Evolutionary conservation across 2,888 invertebrate genomes (phyloP).

Genomic region (Iphiclides podalirius): DNA sequence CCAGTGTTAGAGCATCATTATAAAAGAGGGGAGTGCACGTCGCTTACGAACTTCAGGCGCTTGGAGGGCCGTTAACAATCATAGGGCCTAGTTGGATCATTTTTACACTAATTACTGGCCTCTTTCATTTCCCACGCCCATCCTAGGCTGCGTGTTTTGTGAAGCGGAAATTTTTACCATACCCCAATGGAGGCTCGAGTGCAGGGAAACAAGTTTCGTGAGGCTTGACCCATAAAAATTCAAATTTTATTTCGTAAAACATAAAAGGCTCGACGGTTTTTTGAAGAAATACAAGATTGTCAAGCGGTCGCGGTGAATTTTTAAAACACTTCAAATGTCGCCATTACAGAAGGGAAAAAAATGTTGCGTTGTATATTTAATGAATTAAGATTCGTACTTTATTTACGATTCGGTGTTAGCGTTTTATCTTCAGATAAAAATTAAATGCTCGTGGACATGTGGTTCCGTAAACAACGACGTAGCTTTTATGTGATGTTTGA

Average conservation of each 20-base stretch:
- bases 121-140: conserved; percentile 32
- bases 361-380: neutral
- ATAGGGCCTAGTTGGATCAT: conserved; percentile 42
- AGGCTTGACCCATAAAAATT: conserved; percentile 22
- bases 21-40: conserved; percentile 12
- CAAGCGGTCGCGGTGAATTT: conserved; percentile 5
- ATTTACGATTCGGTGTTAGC: neutral
- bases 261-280: conserved; percentile 6
- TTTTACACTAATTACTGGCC: conserved; percentile 56
- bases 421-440: neutral
- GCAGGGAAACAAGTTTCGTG: conserved; percentile 12
- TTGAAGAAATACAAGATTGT: conserved; percentile 10
- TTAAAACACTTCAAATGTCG: conserved; percentile 7
- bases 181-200: conserved; percentile 12
- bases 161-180: conserved; percentile 3
- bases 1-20: conserved; percentile 40
- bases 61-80: conserved; percentile 35
- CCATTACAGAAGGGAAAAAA: conserved; percentile 1
- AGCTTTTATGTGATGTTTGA: too few relatives aligned
- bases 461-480: neutral
- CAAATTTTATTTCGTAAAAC: conserved; percentile 17
- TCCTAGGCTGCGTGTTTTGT: conserved; percentile 18
- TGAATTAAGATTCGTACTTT: neutral
- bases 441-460: neutral
- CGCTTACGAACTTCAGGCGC: conserved; percentile 16